A percentile compares a stretch with the other conserved stretches of the same genome.
phyloP scores from a whole-genome alignment of 2,797 vertebrate genomes.

The Gymnothorax reevesii region DNA sequence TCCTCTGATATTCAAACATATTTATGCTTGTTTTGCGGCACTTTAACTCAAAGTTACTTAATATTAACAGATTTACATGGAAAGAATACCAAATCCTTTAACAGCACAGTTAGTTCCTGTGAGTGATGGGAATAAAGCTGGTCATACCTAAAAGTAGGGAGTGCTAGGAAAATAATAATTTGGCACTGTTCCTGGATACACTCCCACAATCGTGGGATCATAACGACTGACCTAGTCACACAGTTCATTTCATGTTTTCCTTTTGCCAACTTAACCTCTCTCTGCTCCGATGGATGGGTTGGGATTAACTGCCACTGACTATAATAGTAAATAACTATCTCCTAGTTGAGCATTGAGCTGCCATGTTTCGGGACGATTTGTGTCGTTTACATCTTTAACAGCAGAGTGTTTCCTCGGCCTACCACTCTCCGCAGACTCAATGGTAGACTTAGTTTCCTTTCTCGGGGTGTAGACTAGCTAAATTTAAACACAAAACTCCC shows the following conservation, averaged over 20 bases:
- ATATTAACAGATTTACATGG: not conserved
- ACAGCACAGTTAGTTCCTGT: no score
- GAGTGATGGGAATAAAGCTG: no score
- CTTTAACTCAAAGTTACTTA: not conserved
- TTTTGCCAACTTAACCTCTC: not conserved
- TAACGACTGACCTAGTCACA: not conserved
- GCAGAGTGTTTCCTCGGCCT: not conserved
- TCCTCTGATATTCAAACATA: not conserved
- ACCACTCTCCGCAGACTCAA: slow-evolving; percentile 13
- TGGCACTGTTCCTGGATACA: not conserved
- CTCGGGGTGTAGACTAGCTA: slow-evolving; percentile 30
- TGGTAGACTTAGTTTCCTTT: slow-evolving; percentile 27
- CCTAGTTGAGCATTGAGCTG: not conserved
- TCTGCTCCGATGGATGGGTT: not conserved
- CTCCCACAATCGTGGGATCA: not conserved
- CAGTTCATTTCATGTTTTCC: not conserved
- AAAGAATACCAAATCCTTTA: not conserved
- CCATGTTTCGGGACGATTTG: not conserved
- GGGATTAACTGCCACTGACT: not conserved
- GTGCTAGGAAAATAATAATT: not conserved
- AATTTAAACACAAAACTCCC: slow-evolving; percentile 48
- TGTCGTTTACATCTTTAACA: not conserved
- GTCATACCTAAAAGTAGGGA: not conserved
- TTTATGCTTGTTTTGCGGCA: not conserved
- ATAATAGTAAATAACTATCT: not conserved